Base-by-base conservation (phyloP, 1,140 invertebrate genomes). In the Paraescarpia echinospica region DNA sequence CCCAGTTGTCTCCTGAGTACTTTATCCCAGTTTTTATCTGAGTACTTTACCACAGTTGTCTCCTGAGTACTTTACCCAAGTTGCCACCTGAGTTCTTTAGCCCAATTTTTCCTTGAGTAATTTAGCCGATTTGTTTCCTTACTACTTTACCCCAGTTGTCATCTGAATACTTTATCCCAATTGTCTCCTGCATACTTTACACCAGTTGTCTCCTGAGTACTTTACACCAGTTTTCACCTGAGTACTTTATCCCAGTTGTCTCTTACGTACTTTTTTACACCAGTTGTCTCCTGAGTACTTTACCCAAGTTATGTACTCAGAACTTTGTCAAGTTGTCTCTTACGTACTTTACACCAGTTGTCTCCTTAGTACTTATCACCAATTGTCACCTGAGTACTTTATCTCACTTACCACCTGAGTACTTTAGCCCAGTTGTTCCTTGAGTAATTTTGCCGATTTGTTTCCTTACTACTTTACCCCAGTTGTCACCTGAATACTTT, bases 1-100 rank as follows among this genome's bases (percentile, higher is more conserved):
- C 95, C 98, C 99, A 95, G 96, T 97, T 8, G 97, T 99, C 35
- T 99, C 92, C 95, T 99, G 35, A 97, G 97, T 59, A 98, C 96
- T 97, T 97, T 89, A 97, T 98, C 97, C 95, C 97, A 41, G 95
- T 98, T 12, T 98, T 98, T 31, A 99, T 35, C 97, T 97, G 51
- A 98, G 98, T 9, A 98, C 95, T 96, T 97, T n/a, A 98, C 99
- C 95, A 98, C 99, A 95, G 96, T 97, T 8, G 97, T 99, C 35
- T 99, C 92, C 95, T 99, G 35, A 97, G 97, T 59, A 98, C 96
- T 97, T 97, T 89, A 97, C 98, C 97, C 95, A 97, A 41, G 95
- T 98, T 12, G 98, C 98, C 22, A 99, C 35, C 97, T 97, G 51
- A 98, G 98, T 9, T 98, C 95, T 96, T 97, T n/a, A 98, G 99